Percentiles rank a stretch among this genome's conserved stretches.
These are phyloP conservation scores for Elgonia sp. DNA, from an alignment of 2,888 invertebrate genomes.

Conservation along the genomic window DNA sequence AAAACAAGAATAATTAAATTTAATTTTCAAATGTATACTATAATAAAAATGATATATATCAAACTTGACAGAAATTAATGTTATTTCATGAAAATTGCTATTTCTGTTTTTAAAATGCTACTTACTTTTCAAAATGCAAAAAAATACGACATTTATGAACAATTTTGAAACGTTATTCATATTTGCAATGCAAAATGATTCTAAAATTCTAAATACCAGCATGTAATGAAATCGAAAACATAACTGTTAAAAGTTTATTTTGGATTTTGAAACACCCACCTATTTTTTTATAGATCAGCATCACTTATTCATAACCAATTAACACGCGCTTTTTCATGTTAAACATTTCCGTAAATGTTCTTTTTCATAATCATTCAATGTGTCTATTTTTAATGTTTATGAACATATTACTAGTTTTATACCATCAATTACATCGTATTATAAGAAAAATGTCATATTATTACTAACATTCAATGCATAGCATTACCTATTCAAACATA, in stretches of 20 bases:
- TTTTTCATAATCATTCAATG: background rate
- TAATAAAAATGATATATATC: no score
- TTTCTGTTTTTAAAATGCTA: no score
- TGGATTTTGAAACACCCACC: slow-evolving; percentile 3
- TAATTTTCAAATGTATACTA: no score
- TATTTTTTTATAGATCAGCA: slow-evolving; percentile 1
- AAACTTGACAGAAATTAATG: no score
- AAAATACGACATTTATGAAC: slow-evolving; percentile 23
- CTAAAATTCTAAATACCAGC: background rate
- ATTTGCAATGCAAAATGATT: slow-evolving; percentile 12
- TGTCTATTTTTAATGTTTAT: no score
- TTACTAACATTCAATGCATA: no score
- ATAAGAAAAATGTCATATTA: no score
- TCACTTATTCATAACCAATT: background rate
- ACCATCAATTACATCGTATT: no score
- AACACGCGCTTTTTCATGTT: background rate
- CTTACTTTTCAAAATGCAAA: background rate
- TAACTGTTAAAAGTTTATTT: slow-evolving; percentile 13
- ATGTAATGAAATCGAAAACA: slow-evolving; percentile 3
- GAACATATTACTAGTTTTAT: no score
- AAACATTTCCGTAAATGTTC: background rate
- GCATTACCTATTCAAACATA: no score
- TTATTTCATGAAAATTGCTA: no score
- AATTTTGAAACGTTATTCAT: background rate
- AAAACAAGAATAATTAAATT: no score